Evolutionary conservation across 2,113 vertebrate species (phyloP).

Genomic region (Morone saxatilis): DNA sequence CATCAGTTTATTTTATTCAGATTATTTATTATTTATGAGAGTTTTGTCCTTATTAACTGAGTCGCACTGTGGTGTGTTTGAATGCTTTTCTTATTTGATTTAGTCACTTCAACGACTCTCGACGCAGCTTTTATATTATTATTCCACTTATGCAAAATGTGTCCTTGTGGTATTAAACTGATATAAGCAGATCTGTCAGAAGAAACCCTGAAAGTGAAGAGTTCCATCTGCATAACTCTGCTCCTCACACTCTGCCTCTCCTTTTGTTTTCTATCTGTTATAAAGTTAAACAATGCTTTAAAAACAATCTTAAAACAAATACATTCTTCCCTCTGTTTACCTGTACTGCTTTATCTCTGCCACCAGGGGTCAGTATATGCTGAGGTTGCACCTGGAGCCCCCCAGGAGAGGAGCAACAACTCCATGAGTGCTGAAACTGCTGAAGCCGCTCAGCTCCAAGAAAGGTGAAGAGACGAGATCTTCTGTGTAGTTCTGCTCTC

Average conservation of each 20-base stretch:
- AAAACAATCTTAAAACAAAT: not conserved
- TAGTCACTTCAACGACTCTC: not conserved
- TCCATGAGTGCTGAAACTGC: constrained; percentile 76
- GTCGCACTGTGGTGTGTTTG: too few relatives aligned
- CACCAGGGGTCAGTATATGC: constrained; percentile 80
- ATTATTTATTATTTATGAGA: too few relatives aligned
- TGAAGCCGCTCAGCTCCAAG: constrained; percentile 84
- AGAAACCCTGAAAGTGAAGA: too few relatives aligned
- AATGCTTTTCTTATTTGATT: not conserved
- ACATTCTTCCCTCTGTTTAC: fast-evolving
- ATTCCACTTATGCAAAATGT: not conserved
- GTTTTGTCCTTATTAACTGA: too few relatives aligned
- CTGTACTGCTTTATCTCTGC: constrained; percentile 7
- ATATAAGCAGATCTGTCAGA: too few relatives aligned
- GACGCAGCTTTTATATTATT: not conserved
- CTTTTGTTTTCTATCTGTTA: too few relatives aligned
- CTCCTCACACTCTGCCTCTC: too few relatives aligned
- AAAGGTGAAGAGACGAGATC: constrained; percentile 80
- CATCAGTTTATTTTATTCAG: too few relatives aligned
- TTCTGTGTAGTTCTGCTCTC: not conserved
- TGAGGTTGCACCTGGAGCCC: constrained; percentile 90
- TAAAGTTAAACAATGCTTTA: not conserved
- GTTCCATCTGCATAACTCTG: too few relatives aligned
- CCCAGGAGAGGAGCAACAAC: constrained; percentile 86
- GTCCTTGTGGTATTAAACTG: not conserved